These are phyloP conservation scores for Steinernema hermaphroditum DNA, from an alignment of 2,888 invertebrate species.

Conservation along the genomic window DNA sequence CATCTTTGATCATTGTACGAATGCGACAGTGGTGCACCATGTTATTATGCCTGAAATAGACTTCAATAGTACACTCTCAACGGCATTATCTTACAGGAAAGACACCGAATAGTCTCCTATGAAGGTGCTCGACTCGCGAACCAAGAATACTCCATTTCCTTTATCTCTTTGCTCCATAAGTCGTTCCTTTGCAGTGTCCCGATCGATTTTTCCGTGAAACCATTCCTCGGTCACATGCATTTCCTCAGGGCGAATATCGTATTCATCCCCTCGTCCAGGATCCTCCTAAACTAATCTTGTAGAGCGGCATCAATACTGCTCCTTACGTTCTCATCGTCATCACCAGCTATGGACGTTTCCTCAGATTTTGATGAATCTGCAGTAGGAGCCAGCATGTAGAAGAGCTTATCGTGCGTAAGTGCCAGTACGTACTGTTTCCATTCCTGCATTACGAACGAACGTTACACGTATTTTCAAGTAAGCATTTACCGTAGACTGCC, in stretches of 20 bases:
- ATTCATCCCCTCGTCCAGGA: background rate
- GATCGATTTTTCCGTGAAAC: constrained; percentile 65
- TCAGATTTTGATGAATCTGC: constrained; percentile 28
- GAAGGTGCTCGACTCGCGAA: constrained; percentile 87
- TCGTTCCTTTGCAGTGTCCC: constrained; percentile 56
- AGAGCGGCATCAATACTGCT: background rate
- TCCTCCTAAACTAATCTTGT: background rate
- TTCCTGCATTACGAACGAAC: background rate
- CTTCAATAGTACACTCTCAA: background rate
- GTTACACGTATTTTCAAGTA: background rate
- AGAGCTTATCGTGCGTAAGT: constrained; percentile 12
- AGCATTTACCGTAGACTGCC: background rate
- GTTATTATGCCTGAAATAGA: constrained; percentile 47
- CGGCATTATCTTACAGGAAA: constrained; percentile 74
- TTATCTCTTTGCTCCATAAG: constrained; percentile 68
- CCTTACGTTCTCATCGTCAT: constrained; percentile 7
- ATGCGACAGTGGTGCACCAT: constrained; percentile 66
- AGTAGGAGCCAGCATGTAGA: constrained; percentile 21
- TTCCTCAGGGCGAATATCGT: constrained; percentile 62
- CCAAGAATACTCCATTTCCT: constrained; percentile 89
- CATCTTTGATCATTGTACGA: constrained; percentile 55
- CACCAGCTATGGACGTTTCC: background rate
- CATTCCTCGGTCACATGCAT: constrained; percentile 67
- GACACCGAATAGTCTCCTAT: constrained; percentile 86
- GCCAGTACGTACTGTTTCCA: constrained; percentile 22